A percentile compares a stretch with the other conserved stretches of the same genome.
Conservation (phyloP, 2,888 invertebrate genomes). For the Thumatha senex region DNA sequence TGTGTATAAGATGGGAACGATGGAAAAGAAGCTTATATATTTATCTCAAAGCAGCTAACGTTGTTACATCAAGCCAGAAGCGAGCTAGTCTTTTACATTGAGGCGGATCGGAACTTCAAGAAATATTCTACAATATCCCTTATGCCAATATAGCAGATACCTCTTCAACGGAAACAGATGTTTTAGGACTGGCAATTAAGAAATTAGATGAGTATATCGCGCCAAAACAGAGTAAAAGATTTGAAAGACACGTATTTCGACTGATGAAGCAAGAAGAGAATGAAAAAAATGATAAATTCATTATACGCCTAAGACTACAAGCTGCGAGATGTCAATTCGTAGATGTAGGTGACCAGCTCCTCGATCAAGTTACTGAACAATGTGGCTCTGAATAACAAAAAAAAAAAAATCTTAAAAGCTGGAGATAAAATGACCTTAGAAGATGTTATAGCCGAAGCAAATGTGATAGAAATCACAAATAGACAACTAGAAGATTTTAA, state of each 20-base stretch:
- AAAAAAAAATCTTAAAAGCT: background rate
- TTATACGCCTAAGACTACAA: slow-evolving; percentile 6
- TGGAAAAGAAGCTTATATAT: too few relatives aligned
- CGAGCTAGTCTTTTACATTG: too few relatives aligned
- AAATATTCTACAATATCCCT: too few relatives aligned
- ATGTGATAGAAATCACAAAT: background rate
- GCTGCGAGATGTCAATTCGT: slow-evolving; percentile 1
- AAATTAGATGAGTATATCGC: slow-evolving; percentile 5
- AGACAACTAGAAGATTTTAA: background rate
- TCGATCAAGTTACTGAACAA: slow-evolving; percentile 1
- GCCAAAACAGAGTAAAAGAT: slow-evolving; percentile 8
- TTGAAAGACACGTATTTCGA: slow-evolving; percentile 10
- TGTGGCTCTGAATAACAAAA: background rate
- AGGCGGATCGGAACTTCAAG: too few relatives aligned
- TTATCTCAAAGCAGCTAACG: too few relatives aligned
- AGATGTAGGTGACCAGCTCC: background rate
- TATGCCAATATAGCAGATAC: too few relatives aligned
- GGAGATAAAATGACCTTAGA: background rate
- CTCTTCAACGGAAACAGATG: too few relatives aligned
- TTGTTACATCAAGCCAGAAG: too few relatives aligned
- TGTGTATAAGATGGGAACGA: too few relatives aligned
- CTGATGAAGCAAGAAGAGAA: slow-evolving; percentile 6
- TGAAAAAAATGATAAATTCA: slow-evolving; percentile 10
- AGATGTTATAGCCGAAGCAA: background rate
- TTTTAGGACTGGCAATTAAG: background rate